These are phyloP conservation scores for Pavo muticus DNA, from an alignment of 2,113 vertebrate species.

Conservation along the genomic window DNA sequence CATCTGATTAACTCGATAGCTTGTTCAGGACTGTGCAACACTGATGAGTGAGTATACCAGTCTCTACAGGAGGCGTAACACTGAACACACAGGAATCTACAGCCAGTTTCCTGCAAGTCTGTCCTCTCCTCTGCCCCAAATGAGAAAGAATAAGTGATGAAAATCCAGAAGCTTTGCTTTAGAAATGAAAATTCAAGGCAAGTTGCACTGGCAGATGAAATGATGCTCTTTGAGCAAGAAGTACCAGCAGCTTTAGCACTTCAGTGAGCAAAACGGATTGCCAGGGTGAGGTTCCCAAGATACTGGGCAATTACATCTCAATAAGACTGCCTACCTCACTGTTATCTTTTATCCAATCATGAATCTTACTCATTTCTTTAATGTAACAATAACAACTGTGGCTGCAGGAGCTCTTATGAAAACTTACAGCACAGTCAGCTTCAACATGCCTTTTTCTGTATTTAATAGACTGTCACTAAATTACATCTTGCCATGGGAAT, in stretches of 20 bases:
- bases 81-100: neutral
- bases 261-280: neutral
- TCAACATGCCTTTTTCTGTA: neutral
- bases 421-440: neutral
- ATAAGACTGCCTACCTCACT: neutral
- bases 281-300: neutral
- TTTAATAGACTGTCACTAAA: neutral
- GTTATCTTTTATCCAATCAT: neutral
- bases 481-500: neutral
- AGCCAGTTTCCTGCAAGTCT: neutral
- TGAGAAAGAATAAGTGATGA: neutral
- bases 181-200: neutral
- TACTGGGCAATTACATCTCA: fast-evolving
- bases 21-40: neutral
- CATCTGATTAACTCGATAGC: neutral
- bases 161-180: neutral
- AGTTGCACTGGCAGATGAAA: neutral
- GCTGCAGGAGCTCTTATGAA: neutral
- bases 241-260: neutral
- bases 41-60: neutral
- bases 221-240: neutral
- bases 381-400: neutral
- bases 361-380: neutral
- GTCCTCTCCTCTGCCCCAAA: neutral
- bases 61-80: neutral